Evolutionary conservation across 2,113 vertebrate species (phyloP).

Genomic region (Gnathonemus longibarbis): DNA sequence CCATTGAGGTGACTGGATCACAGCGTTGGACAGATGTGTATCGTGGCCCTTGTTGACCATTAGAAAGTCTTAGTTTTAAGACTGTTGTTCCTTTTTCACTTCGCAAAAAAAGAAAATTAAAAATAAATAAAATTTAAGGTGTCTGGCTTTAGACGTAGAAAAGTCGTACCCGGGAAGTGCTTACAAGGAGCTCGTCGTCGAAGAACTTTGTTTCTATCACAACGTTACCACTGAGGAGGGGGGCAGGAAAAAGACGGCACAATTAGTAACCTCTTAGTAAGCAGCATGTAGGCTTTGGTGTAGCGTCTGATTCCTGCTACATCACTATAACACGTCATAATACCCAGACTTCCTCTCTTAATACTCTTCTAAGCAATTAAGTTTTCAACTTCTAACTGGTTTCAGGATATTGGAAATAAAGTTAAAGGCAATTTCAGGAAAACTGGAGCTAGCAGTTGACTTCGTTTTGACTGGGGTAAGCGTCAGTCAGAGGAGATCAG

Average conservation of each 20-base stretch:
- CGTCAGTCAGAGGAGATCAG: background rate
- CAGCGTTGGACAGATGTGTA: slow-evolving; percentile 23
- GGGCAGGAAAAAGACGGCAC: slow-evolving; percentile 18
- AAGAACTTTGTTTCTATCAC: slow-evolving; percentile 99
- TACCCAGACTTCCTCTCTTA: background rate
- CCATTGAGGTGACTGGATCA: slow-evolving; percentile 26
- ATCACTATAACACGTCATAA: background rate
- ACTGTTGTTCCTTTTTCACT: slow-evolving; percentile 22
- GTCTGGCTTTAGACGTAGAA: slow-evolving; percentile 84
- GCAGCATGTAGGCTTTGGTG: background rate
- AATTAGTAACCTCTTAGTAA: background rate
- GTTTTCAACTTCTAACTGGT: background rate
- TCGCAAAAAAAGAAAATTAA: slow-evolving; percentile 14
- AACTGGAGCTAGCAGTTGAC: background rate
- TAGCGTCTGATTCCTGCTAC: background rate
- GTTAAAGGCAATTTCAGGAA: background rate
- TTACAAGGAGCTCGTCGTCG: slow-evolving; percentile 94
- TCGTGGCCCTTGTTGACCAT: slow-evolving; percentile 24
- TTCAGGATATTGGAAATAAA: background rate
- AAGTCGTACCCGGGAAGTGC: slow-evolving; percentile 95
- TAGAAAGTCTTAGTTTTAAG: slow-evolving; percentile 27
- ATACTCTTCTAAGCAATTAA: background rate
- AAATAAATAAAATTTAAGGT: slow-evolving; percentile 21
- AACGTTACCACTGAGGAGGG: slow-evolving; percentile 84
- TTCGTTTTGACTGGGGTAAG: background rate